Evolutionary conservation across 2,113 vertebrate genomes (phyloP), one percentile per base, ranked within the genome.

Genomic region (Stictonetta naevosa): DNA sequence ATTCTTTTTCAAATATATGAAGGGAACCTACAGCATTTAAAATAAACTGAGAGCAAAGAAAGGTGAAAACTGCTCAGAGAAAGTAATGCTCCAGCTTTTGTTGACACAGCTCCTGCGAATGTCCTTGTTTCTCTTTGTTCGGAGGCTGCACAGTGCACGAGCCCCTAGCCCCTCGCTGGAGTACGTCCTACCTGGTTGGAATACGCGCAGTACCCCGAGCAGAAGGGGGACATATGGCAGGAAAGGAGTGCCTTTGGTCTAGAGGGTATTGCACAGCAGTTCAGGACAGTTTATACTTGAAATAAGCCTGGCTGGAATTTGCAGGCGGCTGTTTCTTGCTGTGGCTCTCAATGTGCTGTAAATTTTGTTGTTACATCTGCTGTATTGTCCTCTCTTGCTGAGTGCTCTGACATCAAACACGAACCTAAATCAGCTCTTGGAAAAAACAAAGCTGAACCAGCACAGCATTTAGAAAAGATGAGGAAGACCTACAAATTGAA

Each of bases 351-450:
- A 11, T 33, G n/a, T 1, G 59, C 33, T 40, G 67, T 36, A 21
- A 20, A 13, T 88, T 38, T 21, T 50, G 58, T 10, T 26, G 31
- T 4, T 56, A 4, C 38, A 14, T 7, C 63, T 28, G 53, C 62
- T 38, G 22, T 7, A 17, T 17, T 10, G 0, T 18, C 55, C 55
- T 12, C 69, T 26, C 38, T 1, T 31, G 7, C 13, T 0, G 0
- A 19, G 42, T 0, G 4, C 34, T 20, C 23, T 0, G 15, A 19
- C 5, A 1, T 10, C 25, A 63, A 29, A 44, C 2, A 8, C 38
- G 23, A 76, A 19, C 26, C 23, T 67, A 48, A 52, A 59, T 7
- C 17, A 31, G 8, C 3, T 33, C 1, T 0, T 29, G 17, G 11
- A 15, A n/a, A 67, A 40, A 34, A 29, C 33, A n/a, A 63, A 84